Evolutionary conservation across 2,797 vertebrate genomes (phyloP).

Genomic region (Serranus cabrilla): DNA sequence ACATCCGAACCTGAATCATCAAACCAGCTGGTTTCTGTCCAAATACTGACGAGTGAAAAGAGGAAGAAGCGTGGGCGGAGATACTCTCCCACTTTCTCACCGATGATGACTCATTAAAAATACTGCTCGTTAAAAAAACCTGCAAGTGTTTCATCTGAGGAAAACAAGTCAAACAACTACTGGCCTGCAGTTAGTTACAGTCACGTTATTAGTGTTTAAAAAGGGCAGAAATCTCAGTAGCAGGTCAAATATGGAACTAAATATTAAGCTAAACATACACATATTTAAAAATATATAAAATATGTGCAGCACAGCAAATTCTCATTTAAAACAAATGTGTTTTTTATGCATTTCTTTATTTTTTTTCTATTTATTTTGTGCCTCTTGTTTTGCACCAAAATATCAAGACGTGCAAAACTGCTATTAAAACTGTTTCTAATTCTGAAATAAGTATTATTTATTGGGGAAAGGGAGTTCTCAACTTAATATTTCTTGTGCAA

Average conservation of each 20-base stretch:
- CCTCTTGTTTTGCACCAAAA: too few species aligned
- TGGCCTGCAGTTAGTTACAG: neutral
- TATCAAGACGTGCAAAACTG: too few species aligned
- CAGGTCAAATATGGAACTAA: neutral
- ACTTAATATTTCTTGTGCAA: neutral
- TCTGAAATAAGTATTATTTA: too few species aligned
- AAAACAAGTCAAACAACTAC: neutral
- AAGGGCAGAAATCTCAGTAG: neutral
- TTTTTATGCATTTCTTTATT: too few species aligned
- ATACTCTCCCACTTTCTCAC: neutral
- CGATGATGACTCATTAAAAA: constrained; percentile 15
- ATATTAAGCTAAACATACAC: neutral
- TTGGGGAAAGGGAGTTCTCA: neutral
- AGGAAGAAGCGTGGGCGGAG: constrained; percentile 5
- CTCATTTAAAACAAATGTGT: too few species aligned
- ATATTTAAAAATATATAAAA: too few species aligned
- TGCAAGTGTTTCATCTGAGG: neutral
- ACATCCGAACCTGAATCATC: neutral
- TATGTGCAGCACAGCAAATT: too few species aligned
- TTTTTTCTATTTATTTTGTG: too few species aligned
- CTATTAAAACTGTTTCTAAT: too few species aligned
- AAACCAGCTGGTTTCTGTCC: neutral
- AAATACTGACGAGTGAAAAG: constrained; percentile 6
- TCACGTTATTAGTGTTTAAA: neutral
- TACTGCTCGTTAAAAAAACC: neutral